Evolutionary conservation across 2,113 vertebrate genomes (phyloP), one percentile per base, ranked within the genome.

Genomic region (Ahaetulla prasina): DNA sequence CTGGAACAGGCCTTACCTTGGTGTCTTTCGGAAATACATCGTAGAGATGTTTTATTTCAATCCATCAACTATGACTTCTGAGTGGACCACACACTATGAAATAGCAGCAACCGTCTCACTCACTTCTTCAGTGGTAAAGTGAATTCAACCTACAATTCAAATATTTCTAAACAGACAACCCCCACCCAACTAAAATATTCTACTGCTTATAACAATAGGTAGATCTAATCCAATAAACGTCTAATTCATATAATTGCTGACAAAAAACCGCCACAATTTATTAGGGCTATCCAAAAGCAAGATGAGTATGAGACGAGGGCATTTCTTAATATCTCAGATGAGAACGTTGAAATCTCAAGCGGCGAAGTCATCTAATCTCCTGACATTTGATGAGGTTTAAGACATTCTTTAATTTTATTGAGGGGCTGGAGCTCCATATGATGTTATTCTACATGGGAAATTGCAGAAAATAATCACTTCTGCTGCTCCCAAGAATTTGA

Each of bases 41-140:
- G 98, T 99, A 49, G 98, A 99, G 97, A 99, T 98, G 95, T 99
- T 99, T 97, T 99, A 98, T 97, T 99, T 99, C 97, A 99, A 99
- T 96, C 99, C 99, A 0, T 96, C 97, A 25, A 98, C 98, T 0
- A 98, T 99, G 97, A 98, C 98, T 1, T 99, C 99, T 0, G 99
- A 99, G 96, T 99, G 99, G 99, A 99, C 97, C 43, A 99, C 99
- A 8, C 99, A 99, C 97, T 99, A 99, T 3, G 99, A 99, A 97
- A 99, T 99, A 86, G 98, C 99, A 23, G 99, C 98, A 1, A 99
- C 98, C 0, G 92, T 98, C 84, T 99, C 99, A 2, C 93, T 99
- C 95, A 98, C 98, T 52, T 98, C 99, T 3, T 99, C 99, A 0
- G 98, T 99, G 98, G 99, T 99, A 98, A 98, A 63, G 11, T 84